Evolutionary conservation across 1,140 invertebrate genomes (phyloP), one percentile per base, ranked within the genome.

Genomic region (Chionoecetes opilio): DNA sequence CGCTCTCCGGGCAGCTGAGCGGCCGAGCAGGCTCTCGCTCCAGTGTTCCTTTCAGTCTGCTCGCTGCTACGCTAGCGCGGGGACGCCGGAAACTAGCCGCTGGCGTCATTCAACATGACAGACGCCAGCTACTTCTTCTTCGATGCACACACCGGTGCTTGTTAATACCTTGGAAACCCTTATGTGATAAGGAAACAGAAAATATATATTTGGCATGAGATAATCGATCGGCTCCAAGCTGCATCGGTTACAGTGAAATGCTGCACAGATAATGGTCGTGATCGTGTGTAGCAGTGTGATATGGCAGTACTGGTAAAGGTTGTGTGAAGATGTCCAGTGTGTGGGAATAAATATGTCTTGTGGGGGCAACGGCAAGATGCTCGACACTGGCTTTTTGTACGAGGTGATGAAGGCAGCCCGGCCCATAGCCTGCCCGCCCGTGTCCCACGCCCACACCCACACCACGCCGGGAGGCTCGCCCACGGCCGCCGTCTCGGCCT

Each of bases 321-420:
- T 86, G 90, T 92, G 91, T 95, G 94, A 95, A 38, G 46, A 95
- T 92, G 94, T 38, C 84, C 31, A 82, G 95, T 93, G 92, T 90
- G 85, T 21, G 91, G 89, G 91, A 90, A 95, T 90, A 87, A 95
- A 87, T 95, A 95, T 95, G 95, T 95, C 95, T 53, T 92, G 95
- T 91, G 95, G 88, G 86, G 91, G 93, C 53, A 95, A 93, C 92
- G 88, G 82, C 87, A 95, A 93, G 88, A 95, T 95, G 95, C 89
- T 95, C 93, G 95, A 95, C 53, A 95, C 95, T 85, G 92, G 92
- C 92, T 90, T 92, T 32, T 46, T 95, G 53, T 95, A 95, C 84
- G 95, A 95, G 93, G 95, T 93, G 35, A 94, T 95, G 95, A 95
- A 95, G 92, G 92, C 95, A 63, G 90, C 94, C 26, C 88, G 88